phyloP scores from a whole-genome alignment of 2,113 vertebrate species.

The Callocephalon fimbriatum region DNA sequence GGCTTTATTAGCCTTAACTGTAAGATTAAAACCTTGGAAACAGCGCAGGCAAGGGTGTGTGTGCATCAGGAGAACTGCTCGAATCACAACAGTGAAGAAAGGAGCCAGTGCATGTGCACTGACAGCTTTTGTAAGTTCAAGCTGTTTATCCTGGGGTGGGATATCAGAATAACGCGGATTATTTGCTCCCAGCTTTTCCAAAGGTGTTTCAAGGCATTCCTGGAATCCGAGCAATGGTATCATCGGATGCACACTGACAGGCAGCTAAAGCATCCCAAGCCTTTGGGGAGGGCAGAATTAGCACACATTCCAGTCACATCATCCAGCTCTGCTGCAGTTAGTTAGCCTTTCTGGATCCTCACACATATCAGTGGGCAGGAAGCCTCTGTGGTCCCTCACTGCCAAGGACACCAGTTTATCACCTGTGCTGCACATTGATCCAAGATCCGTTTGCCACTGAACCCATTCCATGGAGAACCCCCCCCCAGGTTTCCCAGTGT shows the following conservation, averaged over 20 bases:
- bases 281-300: background rate
- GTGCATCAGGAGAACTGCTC: background rate
- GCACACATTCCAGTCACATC: background rate
- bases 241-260: background rate
- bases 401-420: background rate
- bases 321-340: background rate
- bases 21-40: background rate
- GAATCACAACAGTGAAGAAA: background rate
- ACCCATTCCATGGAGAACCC: background rate
- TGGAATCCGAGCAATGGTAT: background rate
- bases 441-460: background rate
- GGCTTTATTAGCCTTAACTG: no score
- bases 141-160: constrained; percentile 13
- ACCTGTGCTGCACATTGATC: background rate
- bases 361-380: background rate
- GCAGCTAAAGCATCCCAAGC: background rate
- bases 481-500: background rate
- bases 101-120: background rate
- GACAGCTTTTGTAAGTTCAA: constrained; percentile 5
- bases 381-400: background rate
- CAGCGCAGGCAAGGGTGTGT: background rate
- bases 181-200: background rate
- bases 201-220: background rate
- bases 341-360: background rate
- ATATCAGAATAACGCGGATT: background rate